These are phyloP conservation scores for Margarornis squamiger DNA, from an alignment of 2,797 vertebrate genomes.

Conservation along the genomic window DNA sequence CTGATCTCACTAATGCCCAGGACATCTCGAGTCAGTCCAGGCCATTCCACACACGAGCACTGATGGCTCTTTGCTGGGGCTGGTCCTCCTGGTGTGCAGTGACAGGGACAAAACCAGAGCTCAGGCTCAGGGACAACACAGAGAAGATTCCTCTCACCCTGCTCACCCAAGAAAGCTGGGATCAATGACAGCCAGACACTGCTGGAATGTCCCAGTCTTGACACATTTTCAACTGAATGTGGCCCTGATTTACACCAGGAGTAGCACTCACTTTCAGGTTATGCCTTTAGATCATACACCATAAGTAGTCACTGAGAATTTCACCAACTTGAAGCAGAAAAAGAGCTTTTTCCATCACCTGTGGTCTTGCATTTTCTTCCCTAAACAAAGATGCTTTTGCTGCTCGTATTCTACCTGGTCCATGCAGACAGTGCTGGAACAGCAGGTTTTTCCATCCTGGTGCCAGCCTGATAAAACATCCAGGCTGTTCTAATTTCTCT, in stretches of 20 bases:
- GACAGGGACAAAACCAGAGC: not conserved
- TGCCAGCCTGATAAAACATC: not conserved
- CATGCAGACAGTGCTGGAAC: fast-evolving
- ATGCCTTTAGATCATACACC: not conserved
- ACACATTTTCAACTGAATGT: not conserved
- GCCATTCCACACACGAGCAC: not conserved
- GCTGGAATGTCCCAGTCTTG: not conserved
- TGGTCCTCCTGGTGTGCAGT: not conserved
- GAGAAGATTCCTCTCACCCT: not conserved
- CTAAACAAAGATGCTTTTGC: not conserved
- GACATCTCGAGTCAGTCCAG: not conserved
- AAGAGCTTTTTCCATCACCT: not conserved
- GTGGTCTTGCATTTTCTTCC: not conserved
- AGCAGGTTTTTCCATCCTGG: not conserved
- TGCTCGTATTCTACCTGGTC: not conserved
- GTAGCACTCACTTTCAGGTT: not conserved
- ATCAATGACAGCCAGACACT: not conserved
- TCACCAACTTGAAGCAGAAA: not conserved
- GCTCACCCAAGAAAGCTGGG: not conserved
- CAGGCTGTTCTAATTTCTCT: not conserved
- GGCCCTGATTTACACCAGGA: not conserved
- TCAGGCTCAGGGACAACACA: not conserved
- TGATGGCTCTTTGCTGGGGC: not conserved
- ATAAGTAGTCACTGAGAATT: not conserved
- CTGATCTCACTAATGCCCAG: not conserved